Percentiles rank a stretch among this genome's conserved stretches.
These are phyloP conservation scores for Nymphalis c-album DNA, from an alignment of 2,888 invertebrate genomes.

Conservation along the genomic window DNA sequence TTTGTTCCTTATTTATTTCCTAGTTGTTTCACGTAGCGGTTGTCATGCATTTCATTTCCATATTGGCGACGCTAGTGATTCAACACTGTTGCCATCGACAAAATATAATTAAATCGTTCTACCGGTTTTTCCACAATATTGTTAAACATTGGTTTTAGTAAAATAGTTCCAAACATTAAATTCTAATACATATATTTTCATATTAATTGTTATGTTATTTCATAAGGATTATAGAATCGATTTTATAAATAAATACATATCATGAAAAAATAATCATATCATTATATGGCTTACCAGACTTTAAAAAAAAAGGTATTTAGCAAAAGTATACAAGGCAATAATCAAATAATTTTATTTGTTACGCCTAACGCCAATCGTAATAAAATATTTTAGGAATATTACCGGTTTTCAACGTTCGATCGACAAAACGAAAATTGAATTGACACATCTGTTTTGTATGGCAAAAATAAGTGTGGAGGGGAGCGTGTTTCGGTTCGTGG, in stretches of 20 bases:
- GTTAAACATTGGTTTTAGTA: background rate
- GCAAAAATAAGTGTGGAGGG: conserved; percentile 49
- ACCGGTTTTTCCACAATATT: conserved; percentile 2
- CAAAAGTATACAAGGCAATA: too few species aligned
- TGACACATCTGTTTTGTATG: conserved; percentile 61
- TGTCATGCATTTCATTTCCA: conserved; percentile 77
- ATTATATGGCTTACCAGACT: too few species aligned
- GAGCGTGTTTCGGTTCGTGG: conserved; percentile 51
- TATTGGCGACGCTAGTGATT: conserved; percentile 69
- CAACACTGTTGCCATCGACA: conserved; percentile 33
- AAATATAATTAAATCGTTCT: conserved; percentile 4
- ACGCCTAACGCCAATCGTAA: too few species aligned
- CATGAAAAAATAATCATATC: too few species aligned
- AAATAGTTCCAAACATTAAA: too few species aligned
- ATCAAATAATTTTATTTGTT: too few species aligned
- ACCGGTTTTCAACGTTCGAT: conserved; percentile 31
- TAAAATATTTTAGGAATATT: background rate
- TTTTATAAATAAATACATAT: too few species aligned
- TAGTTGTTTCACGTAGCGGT: conserved; percentile 68
- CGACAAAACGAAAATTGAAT: conserved; percentile 62
- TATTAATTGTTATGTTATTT: too few species aligned
- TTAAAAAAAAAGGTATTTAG: too few species aligned
- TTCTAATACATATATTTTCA: too few species aligned
- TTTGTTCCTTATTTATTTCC: conserved; percentile 71
- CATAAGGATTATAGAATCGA: too few species aligned